Evolutionary conservation across 2,888 invertebrate species (phyloP), one percentile per base, ranked within the genome.

Genomic region (Cremastobaeus sp.): DNA sequence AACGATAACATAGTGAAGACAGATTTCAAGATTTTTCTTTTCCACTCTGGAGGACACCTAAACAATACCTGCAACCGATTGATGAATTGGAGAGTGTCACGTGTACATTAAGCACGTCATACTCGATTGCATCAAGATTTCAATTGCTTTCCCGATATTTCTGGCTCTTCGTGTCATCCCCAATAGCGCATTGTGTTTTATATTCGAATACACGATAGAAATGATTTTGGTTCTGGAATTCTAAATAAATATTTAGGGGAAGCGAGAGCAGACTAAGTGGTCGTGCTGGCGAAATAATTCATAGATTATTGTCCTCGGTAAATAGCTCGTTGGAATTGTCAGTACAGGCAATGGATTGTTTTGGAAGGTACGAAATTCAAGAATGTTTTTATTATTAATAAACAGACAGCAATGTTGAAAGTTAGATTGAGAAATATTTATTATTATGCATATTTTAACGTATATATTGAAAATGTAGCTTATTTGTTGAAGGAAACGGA

Each of bases 251-350:
- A 57, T 47, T 45, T 15, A 18, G 30, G 32, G 45, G 35, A 3
- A 45, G 35, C n/a, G 37, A 21, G 14, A 15, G 20, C 41, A 12
- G 43, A 34, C 14, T 34, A 43, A 47, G 41, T 50, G 47, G 30
- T 43, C 9, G 68, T 4, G 14, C 14, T 37, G 21, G 68, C 14
- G 52, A 52, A 50, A 69, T 69, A 52, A 69, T 69, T 69, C 52
- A 54, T 39, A 41, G 45, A 21, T 45, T 32, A 69, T 69, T 69
- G 59, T 60, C 45, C 68, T 30, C 34, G 41, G 35, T 50, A 59
- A 50, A 59, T 59, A 52, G 68, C 52, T 69, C 43, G 59, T 68
- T 69, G 59, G 37, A 4, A 68, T 60, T 69, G 68, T 60, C 68
- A 69, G 59, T 30, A 37, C 30, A 3, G 17, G 17, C 28, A 50